These are phyloP conservation scores for Equus przewalskii DNA, from an alignment of 2,113 vertebrate genomes.

Conservation along the genomic window DNA sequence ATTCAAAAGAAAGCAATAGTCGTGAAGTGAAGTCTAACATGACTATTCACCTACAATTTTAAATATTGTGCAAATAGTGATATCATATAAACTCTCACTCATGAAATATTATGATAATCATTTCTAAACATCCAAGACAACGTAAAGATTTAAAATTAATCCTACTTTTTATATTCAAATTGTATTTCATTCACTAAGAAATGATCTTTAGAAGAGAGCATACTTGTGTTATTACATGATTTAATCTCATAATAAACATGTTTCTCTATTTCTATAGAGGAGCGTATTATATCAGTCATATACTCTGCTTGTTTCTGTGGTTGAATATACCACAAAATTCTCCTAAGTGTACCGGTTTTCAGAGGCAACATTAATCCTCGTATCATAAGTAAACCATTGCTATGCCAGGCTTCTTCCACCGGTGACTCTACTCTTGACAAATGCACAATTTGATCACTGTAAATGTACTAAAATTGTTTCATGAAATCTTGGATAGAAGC, in stretches of 20 bases:
- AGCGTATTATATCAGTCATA: not conserved
- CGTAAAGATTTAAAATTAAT: not conserved
- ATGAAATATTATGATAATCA: not conserved
- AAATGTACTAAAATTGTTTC: not conserved
- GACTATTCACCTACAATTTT: not conserved
- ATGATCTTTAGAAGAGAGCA: not conserved
- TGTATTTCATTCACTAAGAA: not conserved
- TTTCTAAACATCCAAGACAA: not conserved
- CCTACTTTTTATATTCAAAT: not conserved
- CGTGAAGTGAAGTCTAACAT: not conserved
- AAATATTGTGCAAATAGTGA: not conserved
- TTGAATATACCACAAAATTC: not conserved
- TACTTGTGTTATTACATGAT: not conserved
- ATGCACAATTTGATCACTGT: not conserved
- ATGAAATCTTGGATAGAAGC: not conserved
- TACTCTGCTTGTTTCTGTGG: not conserved
- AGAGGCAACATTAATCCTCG: not conserved
- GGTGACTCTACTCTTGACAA: not conserved
- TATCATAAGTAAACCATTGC: not conserved
- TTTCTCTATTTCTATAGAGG: not conserved
- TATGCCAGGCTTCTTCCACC: not conserved
- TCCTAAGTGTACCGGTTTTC: not conserved
- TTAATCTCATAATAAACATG: not conserved
- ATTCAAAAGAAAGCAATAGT: not conserved
- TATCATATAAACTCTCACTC: not conserved